Base-by-base conservation (phyloP, 2,113 vertebrate genomes). In the Cromileptes altivelis region DNA sequence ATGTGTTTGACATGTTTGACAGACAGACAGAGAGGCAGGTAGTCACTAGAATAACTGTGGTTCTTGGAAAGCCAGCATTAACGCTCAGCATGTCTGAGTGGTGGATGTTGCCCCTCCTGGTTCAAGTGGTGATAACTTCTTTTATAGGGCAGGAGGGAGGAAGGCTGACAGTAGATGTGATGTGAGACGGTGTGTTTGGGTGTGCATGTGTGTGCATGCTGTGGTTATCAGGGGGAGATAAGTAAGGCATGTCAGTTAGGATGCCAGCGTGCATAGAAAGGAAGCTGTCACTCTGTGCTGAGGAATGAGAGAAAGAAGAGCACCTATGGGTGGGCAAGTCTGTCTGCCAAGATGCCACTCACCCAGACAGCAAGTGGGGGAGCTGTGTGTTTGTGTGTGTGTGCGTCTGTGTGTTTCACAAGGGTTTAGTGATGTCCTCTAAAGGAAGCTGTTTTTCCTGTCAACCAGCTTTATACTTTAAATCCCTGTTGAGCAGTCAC, bases 311-410 rank as follows among this genome's bases (percentile, higher is more conserved):
- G 90, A 93, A 91, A 90, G 86, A 86, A 77, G 83, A 91, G 90
- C 91, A 94, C 93, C 94, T 93, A 90, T 94, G 92, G 92, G 94
- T 91, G 94, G 94, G 94, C 87, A 87, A 89, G 91, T 74, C 91
- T 94, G 93, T 94, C 94, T 93, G 84, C 91, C 90, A 90, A 85
- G 65, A 81, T 93, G 94, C 87, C 91, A 89, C 82, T 91, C 80
- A 90, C 65, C 78, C 79, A 80, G 91, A 94, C 87, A 93, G 92
- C 80, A 84, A 80, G 74, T 70, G 86, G 78, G 77, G 80, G 82
- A 23, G 79, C 55, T 40, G 68, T 74, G 85, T 75, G 69, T 77
- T 73, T 45, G 78, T 62, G 85, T 74, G 72, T 76, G 53, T 77
- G 49, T 70, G 56, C 40, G 68, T 42, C 45, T 75, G 10, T 81